Base-by-base conservation (phyloP, 2,888 invertebrate genomes). In the Leuctra nigra region DNA sequence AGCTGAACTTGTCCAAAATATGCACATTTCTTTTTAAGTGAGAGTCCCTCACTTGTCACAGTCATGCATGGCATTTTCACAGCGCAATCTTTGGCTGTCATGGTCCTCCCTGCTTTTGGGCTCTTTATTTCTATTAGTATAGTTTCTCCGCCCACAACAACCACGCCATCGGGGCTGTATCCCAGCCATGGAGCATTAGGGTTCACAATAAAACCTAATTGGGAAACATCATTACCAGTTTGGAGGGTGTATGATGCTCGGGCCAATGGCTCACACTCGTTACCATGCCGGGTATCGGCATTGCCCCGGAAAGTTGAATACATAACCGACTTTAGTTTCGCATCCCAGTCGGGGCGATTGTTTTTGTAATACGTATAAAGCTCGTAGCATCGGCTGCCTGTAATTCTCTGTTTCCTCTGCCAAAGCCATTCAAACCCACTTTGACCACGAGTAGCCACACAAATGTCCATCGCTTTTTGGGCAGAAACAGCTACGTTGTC, bases 111-210 rank as follows among this genome's bases (percentile, higher is more conserved):
- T 2, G 9, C 16, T 14, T 20, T 36, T 20, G 25, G 3, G 25
- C 20, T 20, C 14, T 52, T 52, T 20, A 52, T 52, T 52, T 52
- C 52, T 23, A 52, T 52, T 7, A 33, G 11, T 2, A 20, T 3
- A 6, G 20, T 6, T 9, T 33, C 35, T 3, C 14, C 38, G 11
- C 14, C 23, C 20, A 35, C 9, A 11, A 2, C 7, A 2, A n/a
- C 35, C 4, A 52, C 16, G 4, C 52, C 52, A 14, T 52, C 52
- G 2, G 38, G 35, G 33, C 52, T 52, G 6, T 20, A 13, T 9
- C 52, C 52, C 6, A 52, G 35, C 52, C 52, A 33, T 22, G 52
- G 35, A 18, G 38, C n/a, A 35, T 52, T 36, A 11, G 52, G 52
- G 23, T 52, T 33, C 2, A 52, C 16, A 2, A 52, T 11, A 35